These are phyloP conservation scores for Sinodicranocentrus sp. DNA, from an alignment of 2,888 invertebrate genomes.

Conservation along the genomic window DNA sequence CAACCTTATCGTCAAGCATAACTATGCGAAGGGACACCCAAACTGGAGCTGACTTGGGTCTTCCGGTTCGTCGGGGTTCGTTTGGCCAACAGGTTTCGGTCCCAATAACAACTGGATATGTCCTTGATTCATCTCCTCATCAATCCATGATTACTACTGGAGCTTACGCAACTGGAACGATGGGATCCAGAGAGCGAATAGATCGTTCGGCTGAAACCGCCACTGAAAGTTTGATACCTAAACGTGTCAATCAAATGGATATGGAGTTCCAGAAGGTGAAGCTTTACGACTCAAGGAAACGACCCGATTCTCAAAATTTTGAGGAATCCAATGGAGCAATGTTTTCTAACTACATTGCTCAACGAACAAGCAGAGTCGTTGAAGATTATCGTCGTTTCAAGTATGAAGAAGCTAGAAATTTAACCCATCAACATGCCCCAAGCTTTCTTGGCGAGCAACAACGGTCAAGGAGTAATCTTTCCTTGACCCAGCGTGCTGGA, in stretches of 20 bases:
- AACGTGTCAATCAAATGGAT: constrained; percentile 67
- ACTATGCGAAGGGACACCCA: neutral
- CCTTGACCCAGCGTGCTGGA: constrained; percentile 42
- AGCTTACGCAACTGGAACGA: neutral
- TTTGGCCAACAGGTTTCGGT: neutral
- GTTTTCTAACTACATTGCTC: constrained; percentile 64
- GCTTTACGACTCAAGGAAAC: constrained; percentile 65
- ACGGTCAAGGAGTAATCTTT: constrained; percentile 6
- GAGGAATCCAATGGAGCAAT: constrained; percentile 66
- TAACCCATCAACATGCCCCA: constrained; percentile 16
- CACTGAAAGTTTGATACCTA: constrained; percentile 25
- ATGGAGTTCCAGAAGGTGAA: constrained; percentile 69
- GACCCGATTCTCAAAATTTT: constrained; percentile 59
- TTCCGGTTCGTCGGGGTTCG: constrained; percentile 30
- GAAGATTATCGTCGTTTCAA: constrained; percentile 65
- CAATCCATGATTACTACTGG: constrained; percentile 15
- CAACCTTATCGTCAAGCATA: constrained; percentile 2
- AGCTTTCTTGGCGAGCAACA: constrained; percentile 43
- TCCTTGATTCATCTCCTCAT: neutral
- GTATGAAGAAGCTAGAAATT: constrained; percentile 57
- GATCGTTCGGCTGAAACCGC: constrained; percentile 7
- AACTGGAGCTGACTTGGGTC: neutral
- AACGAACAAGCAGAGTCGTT: constrained; percentile 57
- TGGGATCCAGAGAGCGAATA: neutral
- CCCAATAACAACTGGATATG: constrained; percentile 4